These are phyloP conservation scores for Augiades crinisus DNA, from an alignment of 2,888 invertebrate species.

Conservation along the genomic window DNA sequence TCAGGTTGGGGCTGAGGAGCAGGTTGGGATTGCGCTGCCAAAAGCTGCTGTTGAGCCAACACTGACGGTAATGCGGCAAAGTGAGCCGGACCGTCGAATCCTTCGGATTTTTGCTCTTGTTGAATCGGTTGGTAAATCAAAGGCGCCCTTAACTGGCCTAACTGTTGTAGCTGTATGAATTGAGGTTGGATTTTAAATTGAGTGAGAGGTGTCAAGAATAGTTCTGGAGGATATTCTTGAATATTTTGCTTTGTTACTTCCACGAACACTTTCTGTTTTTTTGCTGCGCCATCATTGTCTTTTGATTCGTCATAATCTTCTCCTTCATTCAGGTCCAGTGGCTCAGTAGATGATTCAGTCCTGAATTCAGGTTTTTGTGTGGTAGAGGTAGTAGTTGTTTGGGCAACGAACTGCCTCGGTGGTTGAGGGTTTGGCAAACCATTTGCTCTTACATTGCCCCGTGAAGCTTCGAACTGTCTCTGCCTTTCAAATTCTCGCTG, in stretches of 20 bases:
- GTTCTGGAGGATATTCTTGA: constrained; percentile 66
- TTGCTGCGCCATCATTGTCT: constrained; percentile 34
- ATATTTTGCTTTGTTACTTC: constrained; percentile 67
- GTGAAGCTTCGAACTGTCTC: constrained; percentile 50
- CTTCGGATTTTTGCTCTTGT: constrained; percentile 43
- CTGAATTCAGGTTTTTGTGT: constrained; percentile 41
- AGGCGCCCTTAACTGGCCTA: constrained; percentile 50
- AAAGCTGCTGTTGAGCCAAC: constrained; percentile 55
- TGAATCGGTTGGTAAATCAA: constrained; percentile 49
- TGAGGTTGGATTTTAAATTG: constrained; percentile 63
- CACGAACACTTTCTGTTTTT: constrained; percentile 53
- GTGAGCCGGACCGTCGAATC: constrained; percentile 61
- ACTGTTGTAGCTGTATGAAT: constrained; percentile 52
- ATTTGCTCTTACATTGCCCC: constrained; percentile 32
- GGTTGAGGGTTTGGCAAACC: constrained; percentile 46
- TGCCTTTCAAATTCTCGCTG: constrained; percentile 63
- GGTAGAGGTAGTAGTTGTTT: constrained; percentile 45
- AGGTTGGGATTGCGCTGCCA: constrained; percentile 34
- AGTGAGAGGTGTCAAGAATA: constrained; percentile 60
- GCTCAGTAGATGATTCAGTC: constrained; percentile 52
- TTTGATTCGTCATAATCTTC: constrained; percentile 47
- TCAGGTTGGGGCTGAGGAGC: constrained; percentile 41
- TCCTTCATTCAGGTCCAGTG: constrained; percentile 51
- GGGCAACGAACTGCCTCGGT: constrained; percentile 54
- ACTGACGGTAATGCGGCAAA: constrained; percentile 65